Percentiles rank a stretch among this genome's conserved stretches.
phyloP scores from a whole-genome alignment of 2,797 vertebrate genomes.

The Paramormyrops hopkinsi region DNA sequence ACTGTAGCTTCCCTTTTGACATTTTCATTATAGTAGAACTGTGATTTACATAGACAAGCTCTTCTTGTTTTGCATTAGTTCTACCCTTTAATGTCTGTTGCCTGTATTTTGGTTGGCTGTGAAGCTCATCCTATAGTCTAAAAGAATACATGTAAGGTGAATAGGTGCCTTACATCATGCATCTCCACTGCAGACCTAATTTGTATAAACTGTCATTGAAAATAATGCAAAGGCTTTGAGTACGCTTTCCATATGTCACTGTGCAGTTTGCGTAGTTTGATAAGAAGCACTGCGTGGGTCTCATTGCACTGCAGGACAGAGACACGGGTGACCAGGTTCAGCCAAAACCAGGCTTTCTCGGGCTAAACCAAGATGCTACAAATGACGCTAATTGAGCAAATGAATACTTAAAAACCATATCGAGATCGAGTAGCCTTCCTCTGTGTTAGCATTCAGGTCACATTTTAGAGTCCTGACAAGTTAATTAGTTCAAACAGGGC shows the following conservation, averaged over 20 bases:
- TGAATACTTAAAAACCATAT: background rate
- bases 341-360: background rate
- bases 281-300: background rate
- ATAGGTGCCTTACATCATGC: background rate
- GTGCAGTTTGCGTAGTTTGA: background rate
- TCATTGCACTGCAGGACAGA: background rate
- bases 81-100: background rate
- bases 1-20: background rate
- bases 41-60: background rate
- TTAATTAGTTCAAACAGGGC: background rate
- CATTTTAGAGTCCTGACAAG: background rate
- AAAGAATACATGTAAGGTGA: background rate
- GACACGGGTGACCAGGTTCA: background rate
- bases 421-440: background rate
- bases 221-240: background rate
- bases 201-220: background rate
- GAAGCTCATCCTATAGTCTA: background rate
- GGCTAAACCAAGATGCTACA: background rate
- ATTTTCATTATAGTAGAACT: background rate
- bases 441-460: background rate
- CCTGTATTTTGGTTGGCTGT: background rate
- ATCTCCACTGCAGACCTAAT: background rate
- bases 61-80: background rate
- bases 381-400: background rate
- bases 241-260: background rate